phyloP scores from a whole-genome alignment of 2,888 invertebrate genomes.

The Fabriciana adippe region DNA sequence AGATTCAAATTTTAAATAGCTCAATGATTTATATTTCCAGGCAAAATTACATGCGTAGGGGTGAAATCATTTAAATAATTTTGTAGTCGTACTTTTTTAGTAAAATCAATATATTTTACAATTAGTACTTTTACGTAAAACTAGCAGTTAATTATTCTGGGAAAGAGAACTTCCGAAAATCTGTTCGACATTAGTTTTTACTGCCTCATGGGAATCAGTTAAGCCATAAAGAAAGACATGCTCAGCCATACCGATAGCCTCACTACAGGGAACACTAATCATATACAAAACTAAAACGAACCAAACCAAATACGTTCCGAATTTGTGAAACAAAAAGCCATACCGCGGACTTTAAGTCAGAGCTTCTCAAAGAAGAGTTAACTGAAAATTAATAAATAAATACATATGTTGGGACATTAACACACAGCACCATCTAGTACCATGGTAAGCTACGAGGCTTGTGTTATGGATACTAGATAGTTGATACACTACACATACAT shows the following conservation, averaged over 20 bases:
- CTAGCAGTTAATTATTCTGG: neutral
- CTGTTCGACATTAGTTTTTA: neutral
- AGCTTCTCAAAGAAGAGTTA: constrained; percentile 1
- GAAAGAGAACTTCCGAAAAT: neutral
- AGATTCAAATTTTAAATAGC: too few relatives aligned
- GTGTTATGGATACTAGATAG: too few relatives aligned
- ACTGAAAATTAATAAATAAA: neutral
- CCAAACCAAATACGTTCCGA: constrained; percentile 37
- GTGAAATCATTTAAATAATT: too few relatives aligned
- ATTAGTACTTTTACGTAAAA: neutral
- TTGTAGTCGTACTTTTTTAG: too few relatives aligned
- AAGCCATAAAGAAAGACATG: constrained; percentile 25
- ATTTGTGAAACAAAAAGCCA: constrained; percentile 43
- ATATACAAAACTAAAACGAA: constrained; percentile 26
- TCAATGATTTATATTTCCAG: too few relatives aligned
- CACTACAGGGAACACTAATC: constrained; percentile 17
- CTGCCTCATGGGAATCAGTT: constrained; percentile 11
- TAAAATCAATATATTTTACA: too few relatives aligned
- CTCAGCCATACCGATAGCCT: constrained; percentile 7
- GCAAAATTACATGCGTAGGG: too few relatives aligned
- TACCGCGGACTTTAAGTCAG: constrained; percentile 38
- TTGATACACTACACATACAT: too few relatives aligned
- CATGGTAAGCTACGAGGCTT: too few relatives aligned
- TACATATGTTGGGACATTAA: too few relatives aligned
- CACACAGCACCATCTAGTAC: too few relatives aligned